Percentiles rank a stretch among this genome's conserved stretches.
phyloP scores from a whole-genome alignment of 2,797 vertebrate genomes.

The Orientallactaga sibirica region DNA sequence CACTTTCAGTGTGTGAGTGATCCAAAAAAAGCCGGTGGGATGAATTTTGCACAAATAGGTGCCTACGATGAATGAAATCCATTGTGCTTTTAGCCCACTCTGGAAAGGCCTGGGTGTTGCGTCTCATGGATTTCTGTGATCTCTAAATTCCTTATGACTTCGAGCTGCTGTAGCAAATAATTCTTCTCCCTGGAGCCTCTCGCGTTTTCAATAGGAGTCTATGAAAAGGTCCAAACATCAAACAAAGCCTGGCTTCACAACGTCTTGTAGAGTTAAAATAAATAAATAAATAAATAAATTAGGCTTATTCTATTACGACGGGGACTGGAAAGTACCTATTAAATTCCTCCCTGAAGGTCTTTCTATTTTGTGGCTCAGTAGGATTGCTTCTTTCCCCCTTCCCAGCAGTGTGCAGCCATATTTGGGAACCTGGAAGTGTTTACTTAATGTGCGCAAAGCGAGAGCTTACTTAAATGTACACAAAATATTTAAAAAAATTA shows the following conservation, averaged over 20 bases:
- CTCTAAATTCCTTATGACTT: constrained; percentile 19
- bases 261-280: constrained; percentile 33
- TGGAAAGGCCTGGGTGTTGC: not conserved
- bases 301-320: constrained; percentile 81
- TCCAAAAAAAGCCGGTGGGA: not conserved
- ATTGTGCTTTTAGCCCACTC: not conserved
- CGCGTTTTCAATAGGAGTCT: not conserved
- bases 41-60: not conserved
- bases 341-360: constrained; percentile 85
- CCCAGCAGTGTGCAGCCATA: constrained; percentile 80
- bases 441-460: not conserved
- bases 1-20: not conserved
- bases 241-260: constrained; percentile 58
- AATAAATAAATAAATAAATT: constrained; percentile 42
- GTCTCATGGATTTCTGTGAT: not conserved
- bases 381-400: constrained; percentile 82
- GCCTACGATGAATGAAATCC: constrained; percentile 3
- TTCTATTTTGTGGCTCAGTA: constrained; percentile 87
- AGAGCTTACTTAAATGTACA: constrained; percentile 78
- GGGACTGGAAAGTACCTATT: constrained; percentile 85
- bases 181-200: not conserved
- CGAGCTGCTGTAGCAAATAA: not conserved
- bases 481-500: constrained; percentile 78
- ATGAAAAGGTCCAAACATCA: constrained; percentile 27
- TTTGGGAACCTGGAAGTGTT: constrained; percentile 86